Evolutionary conservation across 92 coral and sea anemone species (phyloP).

Genomic region (Zoanthus sansibaricus): DNA sequence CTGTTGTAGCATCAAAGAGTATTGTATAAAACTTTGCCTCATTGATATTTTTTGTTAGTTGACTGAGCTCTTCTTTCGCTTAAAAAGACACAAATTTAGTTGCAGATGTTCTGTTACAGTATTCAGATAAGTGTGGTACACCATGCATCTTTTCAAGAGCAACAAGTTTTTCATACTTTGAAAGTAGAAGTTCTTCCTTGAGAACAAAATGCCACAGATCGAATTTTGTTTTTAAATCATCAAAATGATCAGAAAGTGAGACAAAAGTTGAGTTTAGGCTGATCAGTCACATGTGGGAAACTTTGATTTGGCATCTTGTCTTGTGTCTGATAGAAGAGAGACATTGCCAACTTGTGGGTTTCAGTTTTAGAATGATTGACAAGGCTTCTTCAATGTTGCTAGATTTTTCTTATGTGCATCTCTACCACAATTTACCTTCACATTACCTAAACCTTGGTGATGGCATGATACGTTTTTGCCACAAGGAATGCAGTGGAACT

Average conservation of each 20-base stretch:
- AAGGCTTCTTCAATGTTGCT: not conserved
- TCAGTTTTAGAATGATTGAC: conserved; percentile 62
- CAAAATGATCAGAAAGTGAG: conserved; percentile 57
- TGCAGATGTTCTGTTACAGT: conserved; percentile 62
- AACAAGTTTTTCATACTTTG: conserved; percentile 61
- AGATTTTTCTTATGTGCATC: too few species aligned
- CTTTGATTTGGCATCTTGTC: conserved; percentile 34
- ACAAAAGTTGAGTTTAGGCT: conserved; percentile 40
- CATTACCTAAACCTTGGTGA: too few species aligned
- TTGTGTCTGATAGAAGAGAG: conserved; percentile 46
- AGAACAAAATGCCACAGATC: conserved; percentile 59
- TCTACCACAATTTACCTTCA: too few species aligned
- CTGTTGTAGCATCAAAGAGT: conserved; percentile 67
- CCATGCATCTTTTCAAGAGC: conserved; percentile 63
- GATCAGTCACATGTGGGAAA: conserved; percentile 3
- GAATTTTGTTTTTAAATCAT: conserved; percentile 49
- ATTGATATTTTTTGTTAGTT: conserved; percentile 28
- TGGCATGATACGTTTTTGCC: too few species aligned
- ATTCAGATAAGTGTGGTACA: conserved; percentile 33
- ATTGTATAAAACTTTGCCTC: conserved; percentile 65
- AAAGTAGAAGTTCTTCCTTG: conserved; percentile 64
- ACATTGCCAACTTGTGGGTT: conserved; percentile 43
- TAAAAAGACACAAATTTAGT: conserved; percentile 63
- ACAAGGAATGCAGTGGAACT: too few species aligned
- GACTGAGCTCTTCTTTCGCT: conserved; percentile 52